These are phyloP conservation scores for Machimus atricapillus DNA, from an alignment of 2,888 invertebrate species.

Conservation along the genomic window DNA sequence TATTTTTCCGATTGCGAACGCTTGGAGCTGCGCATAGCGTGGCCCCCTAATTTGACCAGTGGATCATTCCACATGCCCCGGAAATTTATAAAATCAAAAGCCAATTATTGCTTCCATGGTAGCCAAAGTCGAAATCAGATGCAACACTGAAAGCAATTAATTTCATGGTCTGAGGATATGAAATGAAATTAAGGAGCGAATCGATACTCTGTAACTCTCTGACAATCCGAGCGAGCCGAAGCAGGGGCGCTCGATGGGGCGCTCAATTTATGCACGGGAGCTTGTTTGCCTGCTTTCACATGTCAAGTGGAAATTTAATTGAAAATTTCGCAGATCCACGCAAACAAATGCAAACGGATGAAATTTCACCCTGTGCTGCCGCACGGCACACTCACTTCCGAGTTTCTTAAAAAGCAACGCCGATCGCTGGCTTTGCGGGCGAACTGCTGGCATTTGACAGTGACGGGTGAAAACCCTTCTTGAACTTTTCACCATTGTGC, in stretches of 20 bases:
- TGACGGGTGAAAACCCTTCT: background rate
- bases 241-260: background rate
- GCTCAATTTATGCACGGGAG: conserved; percentile 26
- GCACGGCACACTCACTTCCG: background rate
- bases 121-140: conserved; percentile 27
- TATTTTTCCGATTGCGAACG: background rate
- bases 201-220: conserved; percentile 29
- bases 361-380: background rate
- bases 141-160: conserved; percentile 30
- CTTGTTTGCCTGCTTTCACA: conserved; percentile 32
- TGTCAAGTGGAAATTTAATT: conserved; percentile 36
- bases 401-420: background rate
- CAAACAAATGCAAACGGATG: background rate
- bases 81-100: conserved; percentile 7
- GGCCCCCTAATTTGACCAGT: background rate
- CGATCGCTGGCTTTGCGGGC: background rate
- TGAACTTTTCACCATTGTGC: background rate
- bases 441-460: background rate
- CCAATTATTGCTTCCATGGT: conserved; percentile 6
- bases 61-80: background rate
- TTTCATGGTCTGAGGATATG: conserved; percentile 32
- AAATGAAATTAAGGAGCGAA: conserved; percentile 32
- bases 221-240: background rate
- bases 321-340: conserved; percentile 25
- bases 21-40: background rate